A percentile compares a stretch with the other conserved stretches of the same genome.
phyloP scores from a whole-genome alignment of 2,797 vertebrate species.

The Moxostoma hubbsi region DNA sequence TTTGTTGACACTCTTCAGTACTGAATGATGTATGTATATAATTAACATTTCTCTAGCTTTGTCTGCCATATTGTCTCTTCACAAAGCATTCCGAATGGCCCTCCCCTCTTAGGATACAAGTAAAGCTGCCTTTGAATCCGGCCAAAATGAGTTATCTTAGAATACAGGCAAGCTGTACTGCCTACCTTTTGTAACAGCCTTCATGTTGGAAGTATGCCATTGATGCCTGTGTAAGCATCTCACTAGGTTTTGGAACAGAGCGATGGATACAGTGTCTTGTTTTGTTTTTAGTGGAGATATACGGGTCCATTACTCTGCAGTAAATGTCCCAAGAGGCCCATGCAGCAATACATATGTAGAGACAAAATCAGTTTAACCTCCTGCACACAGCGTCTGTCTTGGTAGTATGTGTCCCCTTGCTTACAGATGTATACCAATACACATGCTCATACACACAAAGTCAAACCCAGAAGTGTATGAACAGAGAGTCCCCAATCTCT shows the following conservation, averaged over 20 bases:
- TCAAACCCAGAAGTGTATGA: not conserved
- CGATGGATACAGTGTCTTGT: constrained; percentile 30
- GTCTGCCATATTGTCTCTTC: too few species aligned
- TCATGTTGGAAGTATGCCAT: not conserved
- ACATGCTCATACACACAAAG: not conserved
- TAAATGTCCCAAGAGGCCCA: constrained; percentile 50
- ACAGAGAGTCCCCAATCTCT: not conserved
- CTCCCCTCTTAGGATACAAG: too few species aligned
- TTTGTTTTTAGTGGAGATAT: constrained; percentile 32
- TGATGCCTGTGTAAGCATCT: not conserved
- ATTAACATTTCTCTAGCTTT: too few species aligned
- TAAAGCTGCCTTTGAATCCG: too few species aligned
- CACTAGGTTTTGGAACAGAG: constrained; percentile 22
- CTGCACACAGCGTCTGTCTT: constrained; percentile 46
- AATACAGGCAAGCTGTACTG: not conserved
- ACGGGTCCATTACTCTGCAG: constrained; percentile 43
- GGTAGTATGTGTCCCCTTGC: constrained; percentile 52
- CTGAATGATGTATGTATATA: too few species aligned
- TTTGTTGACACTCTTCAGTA: too few species aligned
- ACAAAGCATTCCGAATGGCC: too few species aligned
- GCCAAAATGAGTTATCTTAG: not conserved
- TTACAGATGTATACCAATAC: constrained; percentile 21
- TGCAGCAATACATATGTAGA: constrained; percentile 35
- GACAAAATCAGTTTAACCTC: constrained; percentile 48
- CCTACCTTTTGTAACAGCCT: not conserved